Percentiles rank a stretch among this genome's conserved stretches.
Conservation (phyloP, 53 echinoderm and acorn worm genomes). For the Crossaster papposus region DNA sequence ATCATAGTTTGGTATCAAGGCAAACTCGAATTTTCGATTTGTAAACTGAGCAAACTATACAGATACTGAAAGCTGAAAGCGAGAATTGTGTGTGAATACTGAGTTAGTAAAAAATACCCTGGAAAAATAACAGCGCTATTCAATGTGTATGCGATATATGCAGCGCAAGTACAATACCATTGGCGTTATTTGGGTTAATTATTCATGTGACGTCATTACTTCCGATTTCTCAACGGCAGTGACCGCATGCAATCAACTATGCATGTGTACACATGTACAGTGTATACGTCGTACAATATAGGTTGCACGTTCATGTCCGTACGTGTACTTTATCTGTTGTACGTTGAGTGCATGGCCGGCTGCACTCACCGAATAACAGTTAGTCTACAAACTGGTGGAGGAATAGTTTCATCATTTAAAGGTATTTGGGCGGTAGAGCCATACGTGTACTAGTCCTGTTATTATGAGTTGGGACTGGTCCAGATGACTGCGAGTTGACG, state of each 20-base stretch:
- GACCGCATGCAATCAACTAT: constrained; percentile 14
- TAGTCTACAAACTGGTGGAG: no score
- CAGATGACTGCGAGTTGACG: not conserved
- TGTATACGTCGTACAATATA: not conserved
- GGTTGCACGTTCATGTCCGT: not conserved
- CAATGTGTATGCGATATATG: not conserved
- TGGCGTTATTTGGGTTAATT: constrained; percentile 49
- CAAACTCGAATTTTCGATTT: no score
- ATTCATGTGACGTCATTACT: constrained; percentile 89
- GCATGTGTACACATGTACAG: not conserved
- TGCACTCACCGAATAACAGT: no score
- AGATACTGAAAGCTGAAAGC: no score
- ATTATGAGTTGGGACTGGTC: not conserved
- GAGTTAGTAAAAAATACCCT: not conserved
- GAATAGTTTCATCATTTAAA: not conserved
- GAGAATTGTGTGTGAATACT: no score
- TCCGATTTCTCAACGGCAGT: constrained; percentile 72
- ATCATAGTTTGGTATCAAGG: no score
- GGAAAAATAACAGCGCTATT: constrained; percentile 38
- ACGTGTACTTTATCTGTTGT: no score
- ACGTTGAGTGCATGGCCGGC: no score
- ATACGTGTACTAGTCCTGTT: not conserved
- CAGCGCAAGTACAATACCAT: not conserved
- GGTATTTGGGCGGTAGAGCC: not conserved
- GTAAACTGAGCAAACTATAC: no score